Evolutionary conservation across 1,140 invertebrate genomes (phyloP).

Genomic region (Formica selysi): DNA sequence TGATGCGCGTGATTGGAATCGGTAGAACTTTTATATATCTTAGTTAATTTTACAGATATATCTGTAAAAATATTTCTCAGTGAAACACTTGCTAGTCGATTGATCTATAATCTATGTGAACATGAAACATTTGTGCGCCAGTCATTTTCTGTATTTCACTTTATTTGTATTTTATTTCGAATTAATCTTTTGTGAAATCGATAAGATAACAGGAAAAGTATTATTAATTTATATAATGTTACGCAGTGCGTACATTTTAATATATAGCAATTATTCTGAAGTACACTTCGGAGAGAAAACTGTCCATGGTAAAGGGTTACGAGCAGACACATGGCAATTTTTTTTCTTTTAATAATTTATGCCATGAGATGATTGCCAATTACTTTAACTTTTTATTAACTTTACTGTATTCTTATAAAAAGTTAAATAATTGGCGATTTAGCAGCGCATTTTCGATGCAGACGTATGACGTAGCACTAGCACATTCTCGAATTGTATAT

Average conservation of each 20-base stretch:
- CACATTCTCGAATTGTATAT: background rate
- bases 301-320: constrained; percentile 64
- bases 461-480: constrained; percentile 33
- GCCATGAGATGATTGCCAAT: constrained; percentile 76
- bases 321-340: constrained; percentile 35
- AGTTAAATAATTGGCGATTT: constrained; percentile 81
- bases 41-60: constrained; percentile 23
- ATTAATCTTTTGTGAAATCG: constrained; percentile 67
- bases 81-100: constrained; percentile 4
- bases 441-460: background rate
- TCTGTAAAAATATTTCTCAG: too few species aligned
- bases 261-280: constrained; percentile 53
- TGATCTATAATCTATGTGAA: constrained; percentile 3
- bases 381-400: constrained; percentile 81
- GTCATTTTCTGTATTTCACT: constrained; percentile 70
- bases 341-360: constrained; percentile 60
- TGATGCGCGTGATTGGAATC: constrained; percentile 39
- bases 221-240: constrained; percentile 80
- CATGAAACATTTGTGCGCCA: constrained; percentile 62
- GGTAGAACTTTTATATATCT: constrained; percentile 24
- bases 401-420: constrained; percentile 81
- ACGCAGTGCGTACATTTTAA: constrained; percentile 67
- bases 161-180: constrained; percentile 70
- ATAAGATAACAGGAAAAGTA: constrained; percentile 80
- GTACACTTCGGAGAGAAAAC: constrained; percentile 55